Conservation (phyloP, 2,797 vertebrate genomes). For the Oreochromis mossambicus region DNA sequence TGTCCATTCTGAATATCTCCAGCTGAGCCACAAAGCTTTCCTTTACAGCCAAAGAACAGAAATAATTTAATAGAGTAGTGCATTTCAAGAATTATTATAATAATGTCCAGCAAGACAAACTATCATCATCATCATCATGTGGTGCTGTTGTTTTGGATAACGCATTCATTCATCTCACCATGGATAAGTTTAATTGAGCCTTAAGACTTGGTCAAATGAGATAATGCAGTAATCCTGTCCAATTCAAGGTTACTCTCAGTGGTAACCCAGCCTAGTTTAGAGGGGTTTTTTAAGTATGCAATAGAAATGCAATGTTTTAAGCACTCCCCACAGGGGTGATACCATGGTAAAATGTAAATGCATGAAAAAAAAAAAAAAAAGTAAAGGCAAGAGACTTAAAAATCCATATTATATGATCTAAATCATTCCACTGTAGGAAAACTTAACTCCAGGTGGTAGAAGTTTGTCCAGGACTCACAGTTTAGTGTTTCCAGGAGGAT, state of each 20-base stretch:
- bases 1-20: conserved; percentile 62
- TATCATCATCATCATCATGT: background rate
- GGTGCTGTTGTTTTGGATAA: background rate
- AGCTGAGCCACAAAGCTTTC: conserved; percentile 63
- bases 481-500: background rate
- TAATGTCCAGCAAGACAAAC: background rate
- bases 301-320: background rate
- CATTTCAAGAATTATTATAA: background rate
- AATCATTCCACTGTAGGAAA: background rate
- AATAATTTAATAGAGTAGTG: background rate
- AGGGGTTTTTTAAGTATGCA: accelerated
- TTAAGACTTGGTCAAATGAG: background rate
- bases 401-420: background rate
- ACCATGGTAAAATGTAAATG: background rate
- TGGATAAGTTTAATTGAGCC: background rate
- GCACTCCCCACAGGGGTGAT: background rate
- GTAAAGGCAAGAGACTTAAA: background rate
- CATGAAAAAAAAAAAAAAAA: background rate
- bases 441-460: background rate
- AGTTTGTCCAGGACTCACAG: background rate
- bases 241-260: background rate
- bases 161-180: background rate
- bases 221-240: background rate
- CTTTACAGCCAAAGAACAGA: conserved; percentile 12
- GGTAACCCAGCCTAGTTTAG: background rate